Percentiles rank a stretch among this genome's conserved stretches.
Evolutionary conservation across 2,888 invertebrate species (phyloP).

Genomic region (Cephus spinipes): DNA sequence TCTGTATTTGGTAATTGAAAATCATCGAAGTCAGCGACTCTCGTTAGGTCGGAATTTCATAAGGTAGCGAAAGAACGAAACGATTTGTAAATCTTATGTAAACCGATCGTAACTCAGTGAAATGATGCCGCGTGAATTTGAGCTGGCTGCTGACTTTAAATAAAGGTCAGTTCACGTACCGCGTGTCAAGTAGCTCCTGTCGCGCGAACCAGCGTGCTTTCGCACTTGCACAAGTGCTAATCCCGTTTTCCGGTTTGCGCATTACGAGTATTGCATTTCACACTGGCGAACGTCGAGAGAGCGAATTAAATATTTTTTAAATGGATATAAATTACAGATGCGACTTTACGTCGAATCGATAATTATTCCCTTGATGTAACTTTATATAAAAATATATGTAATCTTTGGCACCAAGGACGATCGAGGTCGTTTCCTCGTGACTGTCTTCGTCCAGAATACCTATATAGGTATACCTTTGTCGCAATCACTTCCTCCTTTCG

Average conservation of each 20-base stretch:
- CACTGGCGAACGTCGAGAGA: neutral
- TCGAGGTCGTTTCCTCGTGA: neutral
- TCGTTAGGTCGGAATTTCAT: neutral
- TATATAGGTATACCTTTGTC: too few relatives aligned
- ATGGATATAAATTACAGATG: neutral
- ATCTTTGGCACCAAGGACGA: neutral
- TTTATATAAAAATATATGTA: neutral
- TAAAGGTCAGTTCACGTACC: neutral
- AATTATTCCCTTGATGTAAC: neutral
- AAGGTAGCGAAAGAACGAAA: neutral
- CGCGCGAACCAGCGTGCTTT: neutral
- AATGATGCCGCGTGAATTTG: neutral
- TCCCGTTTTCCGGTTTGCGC: constrained; percentile 3
- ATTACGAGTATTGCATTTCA: constrained; percentile 9
- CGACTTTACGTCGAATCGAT: neutral
- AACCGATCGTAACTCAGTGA: neutral
- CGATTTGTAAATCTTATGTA: neutral
- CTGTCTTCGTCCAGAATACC: too few relatives aligned
- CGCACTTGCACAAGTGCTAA: constrained; percentile 7
- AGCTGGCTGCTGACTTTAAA: neutral
- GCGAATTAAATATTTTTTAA: neutral
- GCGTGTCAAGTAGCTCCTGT: neutral
- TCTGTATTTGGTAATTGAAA: neutral
- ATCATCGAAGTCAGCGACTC: neutral
- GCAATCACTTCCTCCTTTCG: neutral